Conservation (phyloP, 1,140 invertebrate genomes). For the Cyclargus thomasi region DNA sequence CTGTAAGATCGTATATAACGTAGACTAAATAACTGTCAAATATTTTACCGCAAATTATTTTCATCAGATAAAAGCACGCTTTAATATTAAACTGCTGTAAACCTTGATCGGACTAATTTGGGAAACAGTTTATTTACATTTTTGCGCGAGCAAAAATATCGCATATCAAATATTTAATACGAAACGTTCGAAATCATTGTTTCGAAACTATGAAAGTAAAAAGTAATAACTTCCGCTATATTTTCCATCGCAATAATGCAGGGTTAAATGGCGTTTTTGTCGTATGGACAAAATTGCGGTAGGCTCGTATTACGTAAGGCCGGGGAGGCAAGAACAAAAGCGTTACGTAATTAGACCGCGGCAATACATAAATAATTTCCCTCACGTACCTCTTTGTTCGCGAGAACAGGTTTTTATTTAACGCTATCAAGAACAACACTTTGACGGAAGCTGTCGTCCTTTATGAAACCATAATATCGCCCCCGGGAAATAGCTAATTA, state of each 20-base stretch:
- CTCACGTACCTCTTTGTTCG: conserved; percentile 68
- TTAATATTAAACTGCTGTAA: neutral
- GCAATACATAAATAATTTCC: conserved; percentile 74
- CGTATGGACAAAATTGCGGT: conserved; percentile 18
- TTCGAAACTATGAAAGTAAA: neutral
- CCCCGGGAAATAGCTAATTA: neutral
- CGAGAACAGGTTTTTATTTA: conserved; percentile 68
- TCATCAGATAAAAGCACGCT: neutral
- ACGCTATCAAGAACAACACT: conserved; percentile 67
- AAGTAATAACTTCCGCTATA: neutral
- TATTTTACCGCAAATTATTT: neutral
- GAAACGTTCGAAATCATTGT: neutral
- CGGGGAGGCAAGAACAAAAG: conserved; percentile 60
- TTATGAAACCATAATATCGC: neutral
- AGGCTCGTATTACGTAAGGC: conserved; percentile 21
- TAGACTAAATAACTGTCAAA: no score
- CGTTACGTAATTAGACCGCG: conserved; percentile 68
- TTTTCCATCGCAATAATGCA: conserved; percentile 6
- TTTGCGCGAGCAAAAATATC: neutral
- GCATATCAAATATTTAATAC: neutral
- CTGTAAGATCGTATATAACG: no score
- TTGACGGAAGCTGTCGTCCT: conserved; percentile 24
- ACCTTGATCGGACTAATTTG: no score
- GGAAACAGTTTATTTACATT: neutral
- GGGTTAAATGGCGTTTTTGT: neutral